Evolutionary conservation across 2,113 vertebrate species (phyloP), one percentile per base, ranked within the genome.

Genomic region (Nycticorax nycticorax): DNA sequence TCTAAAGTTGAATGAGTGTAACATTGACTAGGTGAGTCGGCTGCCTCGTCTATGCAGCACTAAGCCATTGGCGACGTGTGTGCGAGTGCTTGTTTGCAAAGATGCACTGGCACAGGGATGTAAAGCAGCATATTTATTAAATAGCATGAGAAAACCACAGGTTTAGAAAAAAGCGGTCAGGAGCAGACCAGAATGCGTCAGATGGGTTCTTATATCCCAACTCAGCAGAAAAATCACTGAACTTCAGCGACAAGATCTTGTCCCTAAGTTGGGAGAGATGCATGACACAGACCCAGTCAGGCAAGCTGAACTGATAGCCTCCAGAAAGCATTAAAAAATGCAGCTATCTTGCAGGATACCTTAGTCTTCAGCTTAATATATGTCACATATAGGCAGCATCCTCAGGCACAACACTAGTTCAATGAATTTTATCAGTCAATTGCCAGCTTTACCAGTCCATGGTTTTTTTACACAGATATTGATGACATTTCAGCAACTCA

Each of bases 181-280:
- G 4, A 72, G 26, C 32, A 85, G 43, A 72, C 3, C 7, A 56
- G 32, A 72, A 68, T 45, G 32, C 0, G 0, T 59, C 39, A 20
- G 16, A 37, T 26, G 43, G 5, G 6, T 78, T 96, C 14, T 66
- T 56, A 48, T 20, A 50, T 32, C 23, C 27, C 67, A 73, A 5
- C 27, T 94, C 63, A 76, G n/a, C 23, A 73, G 53, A 80, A 92
- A 92, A 85, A 85, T 56, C 39, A 32, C 62, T 48, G 30, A 72
- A 56, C 18, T 83, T 83, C 43, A 28, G 22, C 26, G 57, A 35
- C 33, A 32, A 82, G 30, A 18, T 82, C 63, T 81, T 63, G 18
- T 71, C 43, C n/a, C 8, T 68, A 39, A 12, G 35, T 12, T 63
- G 35, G 26, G 33, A 96, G 77, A 71, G 28, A 41, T 24, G 39